Percentiles rank a stretch among this genome's conserved stretches.
Conservation (phyloP, 35 echinoderm and acorn worm species). For the Acanthaster planci region DNA sequence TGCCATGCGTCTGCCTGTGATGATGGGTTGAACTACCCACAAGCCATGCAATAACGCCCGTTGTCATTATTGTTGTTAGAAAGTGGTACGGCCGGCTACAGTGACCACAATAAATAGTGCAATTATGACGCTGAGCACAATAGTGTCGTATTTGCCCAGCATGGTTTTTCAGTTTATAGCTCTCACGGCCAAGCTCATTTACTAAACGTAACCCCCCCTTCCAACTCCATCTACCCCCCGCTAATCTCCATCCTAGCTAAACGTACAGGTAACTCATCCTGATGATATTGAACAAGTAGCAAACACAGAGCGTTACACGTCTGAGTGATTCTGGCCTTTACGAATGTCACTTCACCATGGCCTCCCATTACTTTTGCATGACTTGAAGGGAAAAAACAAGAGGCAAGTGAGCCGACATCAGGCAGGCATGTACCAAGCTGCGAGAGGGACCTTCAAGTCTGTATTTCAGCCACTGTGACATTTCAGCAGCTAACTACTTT, state of each 20-base stretch:
- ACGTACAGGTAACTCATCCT: neutral
- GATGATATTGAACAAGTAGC: conserved; percentile 6
- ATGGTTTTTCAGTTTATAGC: neutral
- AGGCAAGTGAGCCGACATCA: neutral
- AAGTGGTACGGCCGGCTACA: conserved; percentile 38
- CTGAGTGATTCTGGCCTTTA: conserved; percentile 14
- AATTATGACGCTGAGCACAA: conserved; percentile 43
- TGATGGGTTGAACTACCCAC: neutral
- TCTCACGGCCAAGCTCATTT: too few species aligned
- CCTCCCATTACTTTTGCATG: conserved; percentile 1
- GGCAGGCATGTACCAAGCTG: too few species aligned
- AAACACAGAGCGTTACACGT: neutral
- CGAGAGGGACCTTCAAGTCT: too few species aligned
- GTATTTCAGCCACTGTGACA: too few species aligned
- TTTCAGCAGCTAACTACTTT: too few species aligned
- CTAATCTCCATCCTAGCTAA: neutral
- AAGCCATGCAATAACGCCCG: conserved; percentile 20
- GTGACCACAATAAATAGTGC: conserved; percentile 37
- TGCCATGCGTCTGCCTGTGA: neutral
- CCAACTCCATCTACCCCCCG: neutral
- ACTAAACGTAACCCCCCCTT: neutral
- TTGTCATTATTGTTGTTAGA: conserved; percentile 41
- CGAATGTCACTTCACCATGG: neutral
- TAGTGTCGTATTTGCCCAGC: neutral
- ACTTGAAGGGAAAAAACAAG: conserved; percentile 15